These are phyloP conservation scores for Drosophila stalkeri DNA, from an alignment of 2,888 invertebrate genomes.

Conservation along the genomic window DNA sequence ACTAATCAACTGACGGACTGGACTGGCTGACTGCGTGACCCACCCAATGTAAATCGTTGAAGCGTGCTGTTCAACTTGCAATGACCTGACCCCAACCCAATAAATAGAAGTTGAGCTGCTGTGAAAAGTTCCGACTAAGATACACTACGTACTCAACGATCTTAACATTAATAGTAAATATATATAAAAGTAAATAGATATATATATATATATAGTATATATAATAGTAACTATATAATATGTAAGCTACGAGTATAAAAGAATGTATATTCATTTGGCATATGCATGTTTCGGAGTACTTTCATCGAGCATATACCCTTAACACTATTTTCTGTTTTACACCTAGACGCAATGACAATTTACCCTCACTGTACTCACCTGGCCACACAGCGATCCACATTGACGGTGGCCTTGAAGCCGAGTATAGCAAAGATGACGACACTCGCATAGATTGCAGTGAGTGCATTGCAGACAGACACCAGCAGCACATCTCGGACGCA, in stretches of 20 bases:
- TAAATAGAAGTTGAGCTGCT: no score
- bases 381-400: constrained; percentile 93
- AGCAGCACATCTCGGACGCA: constrained; percentile 96
- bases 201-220: neutral
- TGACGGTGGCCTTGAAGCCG: constrained; percentile 97
- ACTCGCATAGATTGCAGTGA: constrained; percentile 97
- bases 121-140: neutral
- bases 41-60: constrained; percentile 47
- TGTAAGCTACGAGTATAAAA: neutral
- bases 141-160: neutral
- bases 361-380: constrained; percentile 86
- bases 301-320: neutral
- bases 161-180: neutral
- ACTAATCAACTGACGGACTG: constrained; percentile 8
- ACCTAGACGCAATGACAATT: neutral
- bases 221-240: neutral
- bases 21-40: constrained; percentile 26
- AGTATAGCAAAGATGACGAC: constrained; percentile 97
- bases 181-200: neutral
- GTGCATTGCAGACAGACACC: constrained; percentile 95
- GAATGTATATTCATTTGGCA: neutral
- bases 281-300: neutral
- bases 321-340: neutral
- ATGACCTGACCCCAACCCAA: constrained; percentile 30
- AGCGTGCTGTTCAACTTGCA: constrained; percentile 54